phyloP scores from a whole-genome alignment of 2,113 vertebrate genomes.

The Phrynosoma platyrhinos region DNA sequence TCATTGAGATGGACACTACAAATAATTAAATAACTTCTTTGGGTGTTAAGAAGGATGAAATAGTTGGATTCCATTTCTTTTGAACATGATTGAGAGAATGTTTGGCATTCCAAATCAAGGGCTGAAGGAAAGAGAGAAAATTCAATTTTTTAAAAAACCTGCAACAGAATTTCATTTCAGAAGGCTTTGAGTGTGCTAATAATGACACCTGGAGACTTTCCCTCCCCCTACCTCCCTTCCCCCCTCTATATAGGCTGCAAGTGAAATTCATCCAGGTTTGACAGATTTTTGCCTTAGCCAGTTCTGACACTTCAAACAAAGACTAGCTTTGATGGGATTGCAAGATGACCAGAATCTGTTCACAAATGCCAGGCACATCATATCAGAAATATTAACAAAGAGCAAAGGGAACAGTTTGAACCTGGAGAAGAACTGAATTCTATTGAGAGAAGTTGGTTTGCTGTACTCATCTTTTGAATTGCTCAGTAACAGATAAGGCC shows the following conservation, averaged over 20 bases:
- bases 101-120: not conserved
- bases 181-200: not conserved
- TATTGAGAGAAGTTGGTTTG: slow-evolving; percentile 27
- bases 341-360: slow-evolving; percentile 40
- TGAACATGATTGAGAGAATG: not conserved
- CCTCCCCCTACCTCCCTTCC: not conserved
- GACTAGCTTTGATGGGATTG: slow-evolving; percentile 34
- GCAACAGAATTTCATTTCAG: not conserved
- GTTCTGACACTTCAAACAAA: slow-evolving; percentile 6
- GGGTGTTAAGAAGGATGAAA: not conserved
- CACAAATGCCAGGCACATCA: slow-evolving; percentile 6
- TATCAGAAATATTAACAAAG: slow-evolving; percentile 16
- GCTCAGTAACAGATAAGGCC: slow-evolving; percentile 26
- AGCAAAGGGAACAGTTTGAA: slow-evolving; percentile 13
- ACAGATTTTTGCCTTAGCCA: not conserved
- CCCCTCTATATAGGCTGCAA: not conserved
- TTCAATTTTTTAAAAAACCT: not conserved
- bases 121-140: slow-evolving; percentile 15
- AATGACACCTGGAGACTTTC: slow-evolving; percentile 3
- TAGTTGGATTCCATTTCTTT: slow-evolving; percentile 1
- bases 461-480: slow-evolving; percentile 29
- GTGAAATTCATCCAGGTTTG: slow-evolving; percentile 9
- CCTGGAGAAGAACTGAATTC: slow-evolving; percentile 24
- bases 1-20: slow-evolving; percentile 26
- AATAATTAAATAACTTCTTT: not conserved